Base-by-base conservation (phyloP, 2,797 vertebrate genomes). In the Sebastiscus albofasciatus region DNA sequence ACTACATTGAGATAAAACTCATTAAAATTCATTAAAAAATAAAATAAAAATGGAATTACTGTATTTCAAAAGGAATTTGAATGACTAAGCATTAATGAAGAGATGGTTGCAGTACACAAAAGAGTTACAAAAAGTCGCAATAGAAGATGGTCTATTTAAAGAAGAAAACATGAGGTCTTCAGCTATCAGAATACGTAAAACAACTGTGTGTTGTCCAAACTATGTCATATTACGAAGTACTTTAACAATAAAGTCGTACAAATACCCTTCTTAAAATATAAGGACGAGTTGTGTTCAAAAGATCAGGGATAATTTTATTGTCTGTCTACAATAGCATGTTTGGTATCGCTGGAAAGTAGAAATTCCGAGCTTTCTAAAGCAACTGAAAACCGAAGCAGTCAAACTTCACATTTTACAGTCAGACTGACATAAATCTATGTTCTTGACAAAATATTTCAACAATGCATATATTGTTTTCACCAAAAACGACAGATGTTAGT, bases 1-100 rank as follows among this genome's bases (percentile, higher is more conserved):
- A 20, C 14, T n/a, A 11, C 71, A 26, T 2, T 34, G 62, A 79
- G 55, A 77, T 67, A 74, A 80, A 83, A 60, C 29, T 71, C n/a
- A 54, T 54, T 22, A 22, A 54, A 54, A 54, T 54, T 11, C 49
- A 54, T 52, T n/a, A 36, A 73, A 16, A 46, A 16, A 24, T 11
- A 11, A 55, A 8, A 9, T 3, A 52, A 52, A 52, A 52, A 52
- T 46, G 1, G 3, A 27, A 42, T 42, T 42, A 16, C 12, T 42
- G 42, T 29, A 24, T 84, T 81, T 70, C 13, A 3, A 77, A 72
- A 67, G 8, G 31, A 7, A 77, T 62, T 60, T 58, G 11, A 58
- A 39, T 76, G 70, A 75, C 18, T 42, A 24, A 22, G 62, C 46
- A 29, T 64, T 4, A 3, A 18, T 34, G 67, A 71, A 58, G 34